Conservation (phyloP, 2,888 invertebrate genomes). For the Byasa hedistus region DNA sequence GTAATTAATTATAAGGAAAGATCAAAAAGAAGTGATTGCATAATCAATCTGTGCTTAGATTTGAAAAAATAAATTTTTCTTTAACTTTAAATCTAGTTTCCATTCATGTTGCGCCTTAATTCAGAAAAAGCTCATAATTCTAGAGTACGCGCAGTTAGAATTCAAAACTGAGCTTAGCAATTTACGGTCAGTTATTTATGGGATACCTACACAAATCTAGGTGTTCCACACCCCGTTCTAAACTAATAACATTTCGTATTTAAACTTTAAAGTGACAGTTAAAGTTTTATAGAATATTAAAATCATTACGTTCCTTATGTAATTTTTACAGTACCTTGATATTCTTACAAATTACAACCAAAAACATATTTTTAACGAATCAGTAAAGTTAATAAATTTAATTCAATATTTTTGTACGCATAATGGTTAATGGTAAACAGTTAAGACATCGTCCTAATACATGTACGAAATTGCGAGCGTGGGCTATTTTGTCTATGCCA, state of each 20-base stretch:
- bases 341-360: no score
- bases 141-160: slow-evolving; percentile 19
- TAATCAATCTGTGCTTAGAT: not conserved
- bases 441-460: slow-evolving; percentile 4
- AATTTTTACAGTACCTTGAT: no score
- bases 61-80: not conserved
- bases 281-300: slow-evolving; percentile 9
- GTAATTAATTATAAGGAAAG: no score
- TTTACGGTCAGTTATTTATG: slow-evolving; percentile 18
- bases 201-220: slow-evolving; percentile 24
- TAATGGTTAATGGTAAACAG: not conserved
- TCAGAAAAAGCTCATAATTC: slow-evolving; percentile 25
- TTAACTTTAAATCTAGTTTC: slow-evolving; percentile 2
- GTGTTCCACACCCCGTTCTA: slow-evolving; percentile 19
- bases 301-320: no score
- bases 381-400: no score
- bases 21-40: not conserved
- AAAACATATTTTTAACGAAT: no score
- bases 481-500: slow-evolving; percentile 6
- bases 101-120: slow-evolving; percentile 10
- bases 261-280: not conserved
- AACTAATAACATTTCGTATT: slow-evolving; percentile 9
- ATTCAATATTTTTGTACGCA: not conserved
- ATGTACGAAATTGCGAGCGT: not conserved
- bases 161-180: slow-evolving; percentile 24